Percentiles rank a stretch among this genome's conserved stretches.
Conservation (phyloP, 2,113 vertebrate genomes). For the Charadrius vociferus region DNA sequence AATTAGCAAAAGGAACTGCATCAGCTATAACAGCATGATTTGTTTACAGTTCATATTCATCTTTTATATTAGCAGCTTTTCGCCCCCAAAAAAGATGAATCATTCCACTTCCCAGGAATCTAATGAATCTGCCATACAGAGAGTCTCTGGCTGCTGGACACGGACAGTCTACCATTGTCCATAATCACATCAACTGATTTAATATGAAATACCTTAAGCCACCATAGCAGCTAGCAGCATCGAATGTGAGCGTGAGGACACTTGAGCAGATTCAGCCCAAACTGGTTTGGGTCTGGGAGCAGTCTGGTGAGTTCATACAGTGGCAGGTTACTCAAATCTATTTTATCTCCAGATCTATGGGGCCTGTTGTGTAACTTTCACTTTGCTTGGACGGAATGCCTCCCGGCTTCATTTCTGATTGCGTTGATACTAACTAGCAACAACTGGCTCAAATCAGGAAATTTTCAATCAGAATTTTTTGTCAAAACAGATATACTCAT, state of each 20-base stretch:
- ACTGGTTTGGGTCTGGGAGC: rapidly evolving
- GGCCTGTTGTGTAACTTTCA: not conserved
- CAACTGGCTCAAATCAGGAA: not conserved
- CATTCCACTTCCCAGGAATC: not conserved
- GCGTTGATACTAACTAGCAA: not conserved
- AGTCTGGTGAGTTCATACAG: not conserved
- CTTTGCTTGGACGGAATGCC: not conserved
- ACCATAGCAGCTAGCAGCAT: rapidly evolving
- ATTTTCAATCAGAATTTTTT: not conserved
- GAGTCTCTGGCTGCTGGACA: not conserved
- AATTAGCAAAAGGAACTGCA: not conserved
- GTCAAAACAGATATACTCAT: not conserved
- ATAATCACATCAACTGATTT: not conserved
- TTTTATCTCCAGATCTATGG: not conserved
- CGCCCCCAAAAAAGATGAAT: not conserved
- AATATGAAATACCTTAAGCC: not conserved
- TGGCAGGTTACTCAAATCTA: not conserved
- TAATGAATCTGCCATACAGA: not conserved
- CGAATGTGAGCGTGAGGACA: not conserved
- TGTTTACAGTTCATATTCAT: not conserved
- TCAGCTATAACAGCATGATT: not conserved
- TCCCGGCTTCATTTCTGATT: not conserved
- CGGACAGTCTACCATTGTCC: not conserved
- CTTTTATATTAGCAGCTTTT: not conserved
- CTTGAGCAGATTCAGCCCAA: not conserved